phyloP scores from a whole-genome alignment of 2,797 vertebrate species.

The Siniperca obscura region DNA sequence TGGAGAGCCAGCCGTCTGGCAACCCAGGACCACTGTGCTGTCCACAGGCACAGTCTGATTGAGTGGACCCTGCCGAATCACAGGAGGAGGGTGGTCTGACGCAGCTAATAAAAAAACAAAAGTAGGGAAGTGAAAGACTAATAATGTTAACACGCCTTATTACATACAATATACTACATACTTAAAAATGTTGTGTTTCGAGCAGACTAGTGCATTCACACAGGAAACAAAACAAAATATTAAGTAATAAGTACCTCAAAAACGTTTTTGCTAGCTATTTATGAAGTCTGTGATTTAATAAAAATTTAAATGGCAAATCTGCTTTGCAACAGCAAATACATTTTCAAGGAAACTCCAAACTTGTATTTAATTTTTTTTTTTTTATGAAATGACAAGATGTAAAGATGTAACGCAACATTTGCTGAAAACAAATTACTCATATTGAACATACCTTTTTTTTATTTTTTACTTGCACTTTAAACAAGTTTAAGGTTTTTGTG shows the following conservation, averaged over 20 bases:
- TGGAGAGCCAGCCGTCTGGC: slow-evolving; percentile 87
- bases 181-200: background rate
- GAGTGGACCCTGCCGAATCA: slow-evolving; percentile 93
- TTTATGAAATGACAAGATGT: background rate
- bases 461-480: background rate
- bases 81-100: slow-evolving; percentile 93
- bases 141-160: background rate
- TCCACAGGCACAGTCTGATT: slow-evolving; percentile 95
- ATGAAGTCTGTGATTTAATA: background rate
- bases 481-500: slow-evolving; percentile 12
- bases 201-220: background rate
- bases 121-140: background rate
- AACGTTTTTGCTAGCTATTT: background rate
- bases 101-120: slow-evolving; percentile 79
- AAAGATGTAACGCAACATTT: background rate
- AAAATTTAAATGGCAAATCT: background rate
- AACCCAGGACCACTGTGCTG: slow-evolving; percentile 89
- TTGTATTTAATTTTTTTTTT: background rate
- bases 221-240: background rate
- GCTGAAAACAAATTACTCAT: background rate
- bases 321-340: background rate
- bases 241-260: background rate
- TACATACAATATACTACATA: background rate
- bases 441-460: background rate
- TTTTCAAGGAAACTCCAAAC: background rate